Percentiles rank a stretch among this genome's conserved stretches.
These are phyloP conservation scores for Pterobdella sp. DNA, from an alignment of 2,888 invertebrate genomes.

Conservation along the genomic window DNA sequence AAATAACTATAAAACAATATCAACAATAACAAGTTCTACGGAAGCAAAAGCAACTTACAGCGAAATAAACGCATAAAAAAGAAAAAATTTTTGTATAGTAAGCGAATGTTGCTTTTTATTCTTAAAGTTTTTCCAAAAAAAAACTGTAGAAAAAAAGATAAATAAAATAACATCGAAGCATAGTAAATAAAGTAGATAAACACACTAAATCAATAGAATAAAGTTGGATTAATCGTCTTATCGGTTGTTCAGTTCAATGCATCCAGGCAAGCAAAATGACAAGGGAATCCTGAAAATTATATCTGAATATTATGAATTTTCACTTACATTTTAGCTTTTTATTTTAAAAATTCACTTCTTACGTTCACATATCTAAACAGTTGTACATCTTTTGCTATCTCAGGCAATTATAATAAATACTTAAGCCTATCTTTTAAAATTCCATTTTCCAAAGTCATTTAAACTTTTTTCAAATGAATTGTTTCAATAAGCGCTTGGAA, in stretches of 20 bases:
- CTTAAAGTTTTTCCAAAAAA: not conserved
- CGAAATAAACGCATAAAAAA: not conserved
- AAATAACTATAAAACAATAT: conserved; percentile 11
- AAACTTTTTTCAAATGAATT: not conserved
- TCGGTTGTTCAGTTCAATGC: conserved; percentile 1
- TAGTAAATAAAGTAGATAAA: not conserved
- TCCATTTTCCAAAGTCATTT: too few species aligned
- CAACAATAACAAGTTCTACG: not conserved
- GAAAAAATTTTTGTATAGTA: not conserved
- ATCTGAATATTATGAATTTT: not conserved
- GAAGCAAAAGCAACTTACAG: not conserved
- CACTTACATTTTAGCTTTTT: not conserved
- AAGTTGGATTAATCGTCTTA: conserved; percentile 10
- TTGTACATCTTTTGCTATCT: too few species aligned
- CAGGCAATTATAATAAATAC: too few species aligned
- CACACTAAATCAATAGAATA: conserved; percentile 10
- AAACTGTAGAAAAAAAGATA: not conserved
- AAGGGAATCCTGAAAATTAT: not conserved
- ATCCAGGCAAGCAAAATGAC: not conserved
- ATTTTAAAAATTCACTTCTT: not conserved
- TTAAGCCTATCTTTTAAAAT: too few species aligned
- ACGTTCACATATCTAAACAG: too few species aligned
- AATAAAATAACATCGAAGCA: not conserved
- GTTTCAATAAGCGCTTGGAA: not conserved
- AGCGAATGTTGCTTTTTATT: too few species aligned